phyloP scores from a whole-genome alignment of 2,888 invertebrate species.

The Trimorus sp. region DNA sequence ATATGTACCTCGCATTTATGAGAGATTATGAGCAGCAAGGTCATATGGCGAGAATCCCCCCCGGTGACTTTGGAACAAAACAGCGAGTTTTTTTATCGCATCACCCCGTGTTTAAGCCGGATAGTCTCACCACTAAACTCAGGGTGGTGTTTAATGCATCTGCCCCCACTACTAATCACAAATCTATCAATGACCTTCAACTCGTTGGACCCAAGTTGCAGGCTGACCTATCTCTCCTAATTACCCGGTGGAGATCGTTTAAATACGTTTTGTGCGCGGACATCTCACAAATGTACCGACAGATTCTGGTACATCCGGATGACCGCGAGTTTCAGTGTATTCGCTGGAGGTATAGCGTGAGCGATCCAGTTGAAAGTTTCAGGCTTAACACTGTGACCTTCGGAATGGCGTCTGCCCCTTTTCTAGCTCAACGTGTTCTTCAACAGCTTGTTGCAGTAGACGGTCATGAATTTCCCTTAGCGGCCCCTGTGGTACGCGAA shows the following conservation, averaged over 20 bases:
- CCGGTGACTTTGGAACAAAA: not conserved
- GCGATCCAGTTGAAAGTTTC: not conserved
- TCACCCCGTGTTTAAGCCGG: not conserved
- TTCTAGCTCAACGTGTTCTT: slow-evolving; percentile 62
- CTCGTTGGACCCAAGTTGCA: slow-evolving; percentile 27
- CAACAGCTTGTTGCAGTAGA: slow-evolving; percentile 62
- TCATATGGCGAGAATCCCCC: not conserved
- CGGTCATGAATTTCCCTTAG: slow-evolving; percentile 20
- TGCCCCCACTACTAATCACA: slow-evolving; percentile 4
- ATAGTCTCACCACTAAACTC: not conserved
- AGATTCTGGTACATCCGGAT: slow-evolving; percentile 8
- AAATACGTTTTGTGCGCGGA: slow-evolving; percentile 26
- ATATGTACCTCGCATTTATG: not conserved
- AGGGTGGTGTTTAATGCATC: slow-evolving; percentile 44
- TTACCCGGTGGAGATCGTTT: slow-evolving; percentile 15
- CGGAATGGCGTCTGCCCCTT: slow-evolving; percentile 67
- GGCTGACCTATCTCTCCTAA: slow-evolving; percentile 7
- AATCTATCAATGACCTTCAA: slow-evolving; percentile 23
- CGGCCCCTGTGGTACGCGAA: slow-evolving; percentile 5
- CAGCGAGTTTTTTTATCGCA: not conserved
- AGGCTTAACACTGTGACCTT: slow-evolving; percentile 32
- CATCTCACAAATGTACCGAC: slow-evolving; percentile 36
- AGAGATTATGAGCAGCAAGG: not conserved
- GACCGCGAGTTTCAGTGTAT: slow-evolving; percentile 8
- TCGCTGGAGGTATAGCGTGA: not conserved